Percentiles rank a stretch among this genome's conserved stretches.
Conservation (phyloP, 2,797 vertebrate species). For the Melanotaenia pygmaea region DNA sequence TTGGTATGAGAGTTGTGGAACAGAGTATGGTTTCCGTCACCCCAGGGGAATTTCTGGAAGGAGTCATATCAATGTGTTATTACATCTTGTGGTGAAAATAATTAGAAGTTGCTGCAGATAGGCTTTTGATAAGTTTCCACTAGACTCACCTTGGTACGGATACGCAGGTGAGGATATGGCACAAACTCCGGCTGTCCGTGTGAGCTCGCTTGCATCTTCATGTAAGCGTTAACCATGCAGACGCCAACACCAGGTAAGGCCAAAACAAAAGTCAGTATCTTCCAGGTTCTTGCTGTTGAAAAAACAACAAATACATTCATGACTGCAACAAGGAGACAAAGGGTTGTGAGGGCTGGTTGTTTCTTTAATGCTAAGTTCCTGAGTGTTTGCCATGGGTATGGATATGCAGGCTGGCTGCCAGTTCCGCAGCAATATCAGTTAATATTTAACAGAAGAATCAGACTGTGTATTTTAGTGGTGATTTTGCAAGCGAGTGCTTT, state of each 20-base stretch:
- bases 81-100: background rate
- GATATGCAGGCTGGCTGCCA: constrained; percentile 21
- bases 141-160: constrained; percentile 87
- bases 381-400: background rate
- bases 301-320: too few species aligned
- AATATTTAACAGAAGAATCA: constrained; percentile 39
- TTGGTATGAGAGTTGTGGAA: constrained; percentile 90
- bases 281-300: constrained; percentile 85
- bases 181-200: constrained; percentile 74
- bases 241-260: constrained; percentile 86
- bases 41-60: constrained; percentile 87
- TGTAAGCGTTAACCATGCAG: constrained; percentile 86
- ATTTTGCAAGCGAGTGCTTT: background rate
- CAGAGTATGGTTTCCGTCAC: constrained; percentile 89
- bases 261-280: constrained; percentile 80
- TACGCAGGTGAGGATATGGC: constrained; percentile 85
- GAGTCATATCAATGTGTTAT: background rate
- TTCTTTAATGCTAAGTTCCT: background rate
- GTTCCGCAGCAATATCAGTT: constrained; percentile 36
- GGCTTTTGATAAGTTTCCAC: background rate
- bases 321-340: background rate
- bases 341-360: background rate
- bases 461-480: background rate
- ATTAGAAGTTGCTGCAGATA: background rate
- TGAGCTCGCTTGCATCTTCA: constrained; percentile 74